Conservation (phyloP, 1,140 invertebrate genomes). For the Periplaneta americana region DNA sequence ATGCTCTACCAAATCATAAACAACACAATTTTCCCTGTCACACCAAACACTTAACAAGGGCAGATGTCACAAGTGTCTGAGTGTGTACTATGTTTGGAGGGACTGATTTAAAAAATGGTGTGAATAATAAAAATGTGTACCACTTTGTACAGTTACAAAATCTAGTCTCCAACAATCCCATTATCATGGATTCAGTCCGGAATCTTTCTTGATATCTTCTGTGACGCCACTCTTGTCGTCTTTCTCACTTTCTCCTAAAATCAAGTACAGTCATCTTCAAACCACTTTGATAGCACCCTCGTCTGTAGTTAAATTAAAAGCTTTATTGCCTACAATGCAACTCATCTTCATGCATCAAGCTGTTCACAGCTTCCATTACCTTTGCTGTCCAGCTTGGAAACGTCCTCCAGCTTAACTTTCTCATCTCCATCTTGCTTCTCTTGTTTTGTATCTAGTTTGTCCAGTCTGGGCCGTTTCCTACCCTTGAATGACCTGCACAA, state of each 20-base stretch:
- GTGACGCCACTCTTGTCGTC: constrained; percentile 44
- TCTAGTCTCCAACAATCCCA: not conserved
- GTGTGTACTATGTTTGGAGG: not conserved
- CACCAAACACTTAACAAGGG: not conserved
- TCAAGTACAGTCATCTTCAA: constrained; percentile 1
- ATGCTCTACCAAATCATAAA: not conserved
- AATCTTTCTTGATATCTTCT: constrained; percentile 34
- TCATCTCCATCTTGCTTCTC: constrained; percentile 38
- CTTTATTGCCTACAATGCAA: not conserved
- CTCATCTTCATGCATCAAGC: not conserved
- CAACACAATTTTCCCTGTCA: not conserved
- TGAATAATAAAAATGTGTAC: constrained; percentile 7
- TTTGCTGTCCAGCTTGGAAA: constrained; percentile 51
- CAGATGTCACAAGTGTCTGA: not conserved
- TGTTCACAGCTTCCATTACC: constrained; percentile 31
- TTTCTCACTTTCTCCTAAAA: constrained; percentile 53
- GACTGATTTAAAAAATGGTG: not conserved
- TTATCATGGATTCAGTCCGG: constrained; percentile 21
- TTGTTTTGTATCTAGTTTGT: constrained; percentile 48
- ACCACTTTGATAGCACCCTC: not conserved
- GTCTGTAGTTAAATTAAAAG: not conserved
- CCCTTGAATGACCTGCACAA: constrained; percentile 22
- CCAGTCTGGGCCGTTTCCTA: constrained; percentile 70
- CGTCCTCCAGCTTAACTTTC: constrained; percentile 56
- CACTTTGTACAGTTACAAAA: not conserved